Evolutionary conservation across 1,140 invertebrate genomes (phyloP).

Genomic region (Riptortus pedestris): DNA sequence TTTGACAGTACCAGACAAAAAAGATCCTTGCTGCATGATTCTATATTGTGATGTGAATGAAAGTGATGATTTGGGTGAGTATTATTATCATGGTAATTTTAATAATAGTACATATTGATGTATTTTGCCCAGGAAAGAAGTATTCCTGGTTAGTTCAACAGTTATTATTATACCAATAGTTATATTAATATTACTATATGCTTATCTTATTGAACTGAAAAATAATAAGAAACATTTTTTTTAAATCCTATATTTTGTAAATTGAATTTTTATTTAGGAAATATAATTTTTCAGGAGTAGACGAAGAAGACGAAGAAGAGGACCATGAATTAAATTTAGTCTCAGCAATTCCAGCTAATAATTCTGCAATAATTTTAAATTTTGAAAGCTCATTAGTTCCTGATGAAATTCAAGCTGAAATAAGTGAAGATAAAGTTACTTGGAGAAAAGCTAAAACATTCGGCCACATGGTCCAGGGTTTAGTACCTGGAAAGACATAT

Average conservation of each 20-base stretch:
- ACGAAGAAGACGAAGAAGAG: conserved; percentile 39
- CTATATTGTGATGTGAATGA: conserved; percentile 61
- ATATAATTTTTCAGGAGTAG: conserved; percentile 25
- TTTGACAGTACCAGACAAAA: conserved; percentile 58
- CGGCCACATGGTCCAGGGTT: conserved; percentile 30
- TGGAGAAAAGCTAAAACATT: conserved; percentile 36
- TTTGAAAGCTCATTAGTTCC: conserved; percentile 28
- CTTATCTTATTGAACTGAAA: too few species aligned
- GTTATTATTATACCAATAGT: too few species aligned
- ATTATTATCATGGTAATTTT: too few species aligned
- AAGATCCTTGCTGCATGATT: conserved; percentile 72
- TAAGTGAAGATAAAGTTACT: conserved; percentile 36
- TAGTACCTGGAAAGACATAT: conserved; percentile 34
- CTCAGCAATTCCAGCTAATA: conserved; percentile 37
- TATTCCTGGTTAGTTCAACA: too few species aligned
- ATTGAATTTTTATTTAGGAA: too few species aligned
- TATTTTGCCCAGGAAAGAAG: too few species aligned
- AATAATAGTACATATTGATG: too few species aligned
- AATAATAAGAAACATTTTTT: too few species aligned
- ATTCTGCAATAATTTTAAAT: conserved; percentile 36
- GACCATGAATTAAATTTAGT: conserved; percentile 34
- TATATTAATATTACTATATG: too few species aligned
- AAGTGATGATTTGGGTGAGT: conserved; percentile 15
- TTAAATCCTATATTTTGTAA: too few species aligned
- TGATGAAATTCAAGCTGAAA: conserved; percentile 33